Base-by-base conservation (phyloP, 1,140 invertebrate species). In the Zaprionus africanus region DNA sequence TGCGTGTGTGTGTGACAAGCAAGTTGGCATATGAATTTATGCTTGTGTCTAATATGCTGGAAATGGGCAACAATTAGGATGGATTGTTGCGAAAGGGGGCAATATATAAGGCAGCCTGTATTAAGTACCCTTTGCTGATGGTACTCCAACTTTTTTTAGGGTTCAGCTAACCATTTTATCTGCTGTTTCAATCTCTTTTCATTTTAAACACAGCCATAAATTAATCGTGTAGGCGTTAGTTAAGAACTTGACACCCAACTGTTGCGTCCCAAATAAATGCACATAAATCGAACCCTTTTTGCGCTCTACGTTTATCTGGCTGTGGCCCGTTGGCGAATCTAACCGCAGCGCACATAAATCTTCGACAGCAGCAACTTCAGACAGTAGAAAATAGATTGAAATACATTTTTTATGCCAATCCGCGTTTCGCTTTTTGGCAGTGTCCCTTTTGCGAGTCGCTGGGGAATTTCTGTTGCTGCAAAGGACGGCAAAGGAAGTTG, bases 331-430 rank as follows among this genome's bases (percentile, higher is more conserved):
- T 84, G 68, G 67, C 79, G 70, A 71, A 78, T 87, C 80, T 88
- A 84, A 87, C 84, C 65, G 68, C 72, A 69, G 38, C 36, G 38
- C 46, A 78, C 53, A 87, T 87, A 87, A 87, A 87, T 87, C 81
- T 88, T 76, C 58, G 67, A 31, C 73, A 61, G 49, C 59, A 79
- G 80, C 63, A 51, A 51, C 46, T 82, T 64, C 69, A 69, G 66
- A 74, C 80, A 75, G 70, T 53, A 49, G 49, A 76, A 79, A 81
- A 87, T 83, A 87, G 84, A 87, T 83, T 81, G 81, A 78, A 83
- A 87, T 87, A 88, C 81, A 88, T 87, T 88, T 88, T 88, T 79
- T 79, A 79, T 73, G 61, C 57, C 69, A 65, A 72, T 61, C 34
- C 68, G 74, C 74, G 62, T 36, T 72, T 76, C 53, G 26, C 53